Evolutionary conservation across 1,140 invertebrate genomes (phyloP), one percentile per base, ranked within the genome.

Genomic region (Danaus plexippus): DNA sequence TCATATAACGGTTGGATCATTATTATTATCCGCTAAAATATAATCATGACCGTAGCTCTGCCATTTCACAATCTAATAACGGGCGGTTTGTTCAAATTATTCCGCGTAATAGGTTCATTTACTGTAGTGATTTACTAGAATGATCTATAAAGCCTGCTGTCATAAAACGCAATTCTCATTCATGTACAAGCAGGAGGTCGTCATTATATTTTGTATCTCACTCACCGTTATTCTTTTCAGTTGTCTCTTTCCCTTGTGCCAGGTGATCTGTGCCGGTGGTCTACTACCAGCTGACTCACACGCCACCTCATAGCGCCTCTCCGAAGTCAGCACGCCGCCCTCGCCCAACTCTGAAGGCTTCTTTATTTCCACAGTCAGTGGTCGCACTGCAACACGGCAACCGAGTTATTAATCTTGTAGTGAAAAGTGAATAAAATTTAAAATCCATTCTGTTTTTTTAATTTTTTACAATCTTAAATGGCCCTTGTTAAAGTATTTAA

Each of bases 271-370:
- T 15, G 95, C 94, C 1, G 94, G 91, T 46, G 96, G 96, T 56
- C 94, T 89, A 9, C 94, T 95, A 47, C 95, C 96, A 9, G 91
- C 91, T 3, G 94, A 94, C 75, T 94, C 91, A 76, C 96, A 97
- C 52, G 90, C 89, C 12, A 96, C 89, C 75, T 94, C 91, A 75
- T 95, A 95, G 13, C 91, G 88, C 51, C 92, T 90, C 59, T 94
- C 94, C 2, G 94, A 93, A 40, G 92, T 90, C 58, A 95, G 88
- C 10, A 74, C 75, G 1, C 73, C 83, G n/a, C 76, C 77, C 22
- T 82, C 83, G 12, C 79, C 79, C 56, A 73, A 61, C 47, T 80
- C 74, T 54, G 89, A 84, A 9, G 89, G 90, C 64, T 91, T 92
- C 61, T 89, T 88, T 67, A 96, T 94, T 55, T 89, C 89, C 52